These are phyloP conservation scores for Plecturocebus donacophilus DNA, from an alignment of 2,113 vertebrate genomes.

Conservation along the genomic window DNA sequence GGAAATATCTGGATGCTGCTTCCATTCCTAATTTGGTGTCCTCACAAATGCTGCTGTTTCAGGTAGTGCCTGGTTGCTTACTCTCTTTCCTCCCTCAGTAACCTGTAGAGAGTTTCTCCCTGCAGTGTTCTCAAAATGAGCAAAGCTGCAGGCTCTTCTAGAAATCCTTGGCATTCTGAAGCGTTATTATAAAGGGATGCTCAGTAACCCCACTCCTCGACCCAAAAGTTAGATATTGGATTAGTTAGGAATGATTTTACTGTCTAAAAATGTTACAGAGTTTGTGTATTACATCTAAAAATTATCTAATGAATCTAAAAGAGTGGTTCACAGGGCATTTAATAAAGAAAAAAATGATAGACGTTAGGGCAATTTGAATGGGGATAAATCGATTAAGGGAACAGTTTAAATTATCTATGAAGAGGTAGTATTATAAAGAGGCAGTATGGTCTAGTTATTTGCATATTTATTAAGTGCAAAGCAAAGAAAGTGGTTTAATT, in stretches of 20 bases:
- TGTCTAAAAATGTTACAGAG: neutral
- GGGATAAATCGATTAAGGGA: conserved; percentile 55
- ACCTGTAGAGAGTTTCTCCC: neutral
- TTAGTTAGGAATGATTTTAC: conserved; percentile 22
- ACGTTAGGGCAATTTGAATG: conserved; percentile 33
- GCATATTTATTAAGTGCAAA: conserved; percentile 46
- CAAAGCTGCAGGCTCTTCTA: neutral
- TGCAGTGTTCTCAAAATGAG: neutral
- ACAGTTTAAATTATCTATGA: conserved; percentile 27
- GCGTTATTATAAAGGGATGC: neutral
- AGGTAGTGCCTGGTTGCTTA: neutral
- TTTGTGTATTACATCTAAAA: conserved; percentile 18
- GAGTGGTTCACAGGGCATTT: conserved; percentile 36
- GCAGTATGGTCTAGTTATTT: neutral
- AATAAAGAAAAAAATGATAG: conserved; percentile 25
- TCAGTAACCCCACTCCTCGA: neutral
- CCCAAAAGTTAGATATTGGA: neutral
- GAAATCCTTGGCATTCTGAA: neutral
- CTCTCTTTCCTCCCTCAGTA: neutral
- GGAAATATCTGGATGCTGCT: neutral
- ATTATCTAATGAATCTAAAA: conserved; percentile 48
- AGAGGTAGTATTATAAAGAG: conserved; percentile 26
- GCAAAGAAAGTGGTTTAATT: neutral
- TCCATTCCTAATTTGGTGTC: neutral
- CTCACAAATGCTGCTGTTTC: neutral